phyloP scores from a whole-genome alignment of 2,797 vertebrate species.

The Phoxinus dragarum region DNA sequence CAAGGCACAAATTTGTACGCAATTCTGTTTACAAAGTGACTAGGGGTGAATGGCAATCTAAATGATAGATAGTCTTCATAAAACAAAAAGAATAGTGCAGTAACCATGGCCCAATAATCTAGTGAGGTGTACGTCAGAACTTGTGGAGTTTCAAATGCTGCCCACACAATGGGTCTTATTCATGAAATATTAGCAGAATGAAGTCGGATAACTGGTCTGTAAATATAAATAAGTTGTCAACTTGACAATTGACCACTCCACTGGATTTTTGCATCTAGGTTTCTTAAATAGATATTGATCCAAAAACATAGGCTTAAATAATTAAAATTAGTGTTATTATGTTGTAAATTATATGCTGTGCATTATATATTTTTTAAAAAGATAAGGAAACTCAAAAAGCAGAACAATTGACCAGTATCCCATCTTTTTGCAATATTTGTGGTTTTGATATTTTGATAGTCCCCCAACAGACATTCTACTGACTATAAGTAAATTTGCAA shows the following conservation, averaged over 20 bases:
- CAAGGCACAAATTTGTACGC: slow-evolving; percentile 59
- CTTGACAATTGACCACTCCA: background rate
- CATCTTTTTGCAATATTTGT: background rate
- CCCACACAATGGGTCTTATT: too few relatives aligned
- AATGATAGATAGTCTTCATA: slow-evolving; percentile 46
- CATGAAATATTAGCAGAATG: background rate
- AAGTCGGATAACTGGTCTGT: background rate
- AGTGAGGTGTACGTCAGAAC: background rate
- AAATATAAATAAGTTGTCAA: background rate
- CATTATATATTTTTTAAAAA: background rate
- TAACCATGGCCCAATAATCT: slow-evolving; percentile 16
- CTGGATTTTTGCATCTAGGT: background rate
- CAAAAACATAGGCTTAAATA: background rate
- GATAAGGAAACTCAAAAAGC: too few relatives aligned
- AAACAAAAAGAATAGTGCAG: slow-evolving; percentile 3
- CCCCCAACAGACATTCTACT: too few relatives aligned
- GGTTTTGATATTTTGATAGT: too few relatives aligned
- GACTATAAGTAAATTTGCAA: too few relatives aligned
- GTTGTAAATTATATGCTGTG: background rate
- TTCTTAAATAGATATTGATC: background rate
- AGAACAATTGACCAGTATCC: too few relatives aligned
- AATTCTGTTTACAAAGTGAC: slow-evolving; percentile 44
- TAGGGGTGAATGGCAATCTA: slow-evolving; percentile 14
- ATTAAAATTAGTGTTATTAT: background rate
- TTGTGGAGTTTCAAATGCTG: background rate